Percentiles rank a stretch among this genome's conserved stretches.
Conservation (phyloP, 2,113 vertebrate species). For the Gymnocephalus cernua region DNA sequence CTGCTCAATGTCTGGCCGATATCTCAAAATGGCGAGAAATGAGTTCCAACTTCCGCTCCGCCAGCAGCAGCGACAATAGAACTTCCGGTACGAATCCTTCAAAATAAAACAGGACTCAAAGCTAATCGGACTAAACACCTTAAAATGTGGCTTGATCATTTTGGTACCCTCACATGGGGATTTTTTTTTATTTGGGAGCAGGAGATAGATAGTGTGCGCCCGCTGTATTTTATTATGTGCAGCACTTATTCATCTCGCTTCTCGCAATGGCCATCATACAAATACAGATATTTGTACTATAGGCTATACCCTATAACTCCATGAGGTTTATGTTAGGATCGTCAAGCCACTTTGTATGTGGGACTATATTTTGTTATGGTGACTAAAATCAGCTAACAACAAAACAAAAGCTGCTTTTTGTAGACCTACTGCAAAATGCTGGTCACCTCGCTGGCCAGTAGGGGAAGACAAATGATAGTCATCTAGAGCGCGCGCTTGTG, state of each 20-base stretch:
- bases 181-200: too few species aligned
- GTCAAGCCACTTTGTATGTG: neutral
- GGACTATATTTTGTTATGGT: neutral
- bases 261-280: neutral
- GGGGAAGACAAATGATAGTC: conserved; percentile 64
- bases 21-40: conserved; percentile 81
- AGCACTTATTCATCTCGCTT: neutral
- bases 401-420: neutral
- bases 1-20: conserved; percentile 31
- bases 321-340: neutral
- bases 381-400: neutral
- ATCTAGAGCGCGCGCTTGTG: conserved; percentile 33
- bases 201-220: too few species aligned
- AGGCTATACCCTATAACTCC: too few species aligned
- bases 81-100: conserved; percentile 44
- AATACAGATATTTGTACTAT: neutral
- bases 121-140: too few species aligned
- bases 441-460: conserved; percentile 29
- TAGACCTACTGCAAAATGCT: neutral
- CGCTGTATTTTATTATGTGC: neutral
- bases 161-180: too few species aligned
- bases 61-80: conserved; percentile 16
- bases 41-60: conserved; percentile 40
- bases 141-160: too few species aligned
- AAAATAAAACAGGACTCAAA: conserved; percentile 46